Percentiles rank a stretch among this genome's conserved stretches.
Evolutionary conservation across 2,888 invertebrate species (phyloP).

Genomic region (Beris morrisii): DNA sequence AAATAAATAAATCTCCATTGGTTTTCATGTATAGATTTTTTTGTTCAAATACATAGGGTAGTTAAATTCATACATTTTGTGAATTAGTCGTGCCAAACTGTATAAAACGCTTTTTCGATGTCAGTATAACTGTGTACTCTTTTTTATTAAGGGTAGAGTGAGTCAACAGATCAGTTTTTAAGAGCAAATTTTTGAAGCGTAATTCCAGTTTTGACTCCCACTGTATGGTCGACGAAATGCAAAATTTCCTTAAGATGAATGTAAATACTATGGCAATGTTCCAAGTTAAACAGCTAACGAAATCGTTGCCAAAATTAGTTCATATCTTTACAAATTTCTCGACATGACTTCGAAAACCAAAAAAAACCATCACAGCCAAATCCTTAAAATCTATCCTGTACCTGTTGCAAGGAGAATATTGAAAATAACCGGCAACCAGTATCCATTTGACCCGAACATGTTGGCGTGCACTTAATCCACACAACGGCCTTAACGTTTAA

Average conservation of each 20-base stretch:
- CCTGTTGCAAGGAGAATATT: conserved; percentile 16
- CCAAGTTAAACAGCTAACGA: neutral
- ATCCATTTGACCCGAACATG: conserved; percentile 13
- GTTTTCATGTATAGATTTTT: too few species aligned
- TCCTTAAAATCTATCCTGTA: neutral
- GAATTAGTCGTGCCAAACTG: too few species aligned
- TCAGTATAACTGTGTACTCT: too few species aligned
- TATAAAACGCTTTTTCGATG: too few species aligned
- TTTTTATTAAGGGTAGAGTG: too few species aligned
- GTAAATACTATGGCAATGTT: conserved; percentile 10
- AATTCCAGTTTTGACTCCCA: too few species aligned
- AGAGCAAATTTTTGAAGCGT: too few species aligned
- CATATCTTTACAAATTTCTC: neutral
- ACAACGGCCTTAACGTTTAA: neutral
- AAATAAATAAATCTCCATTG: too few species aligned
- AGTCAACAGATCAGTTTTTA: too few species aligned
- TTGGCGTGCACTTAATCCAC: neutral
- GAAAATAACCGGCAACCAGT: neutral
- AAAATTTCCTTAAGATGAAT: conserved; percentile 2
- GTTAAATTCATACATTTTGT: too few species aligned
- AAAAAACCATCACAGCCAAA: neutral
- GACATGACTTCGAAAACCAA: neutral
- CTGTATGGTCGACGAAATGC: neutral
- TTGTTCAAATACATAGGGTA: too few species aligned
- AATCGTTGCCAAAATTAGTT: neutral